A percentile compares a stretch with the other conserved stretches of the same genome.
phyloP scores from a whole-genome alignment of 2,888 invertebrate species.

The Camponotus fellah region DNA sequence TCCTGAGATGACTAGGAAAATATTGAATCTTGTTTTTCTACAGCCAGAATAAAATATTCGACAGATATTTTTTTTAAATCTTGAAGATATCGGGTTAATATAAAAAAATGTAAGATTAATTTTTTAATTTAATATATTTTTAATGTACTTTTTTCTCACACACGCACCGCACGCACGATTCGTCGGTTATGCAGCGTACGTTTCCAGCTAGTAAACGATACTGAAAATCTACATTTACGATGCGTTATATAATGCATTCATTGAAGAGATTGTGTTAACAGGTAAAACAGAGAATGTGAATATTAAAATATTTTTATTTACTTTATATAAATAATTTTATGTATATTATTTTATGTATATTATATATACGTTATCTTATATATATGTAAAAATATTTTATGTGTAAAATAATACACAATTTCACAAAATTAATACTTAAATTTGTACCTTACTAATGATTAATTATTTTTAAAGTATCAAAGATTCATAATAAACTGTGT shows the following conservation, averaged over 20 bases:
- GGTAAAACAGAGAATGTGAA: background rate
- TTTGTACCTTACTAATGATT: background rate
- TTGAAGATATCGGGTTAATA: background rate
- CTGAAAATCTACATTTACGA: background rate
- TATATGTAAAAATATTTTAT: too few species aligned
- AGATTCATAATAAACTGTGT: background rate
- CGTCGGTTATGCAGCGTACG: background rate
- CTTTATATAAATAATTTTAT: background rate
- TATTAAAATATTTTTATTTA: background rate
- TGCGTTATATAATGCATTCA: background rate
- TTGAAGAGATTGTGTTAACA: background rate
- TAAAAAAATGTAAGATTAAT: background rate
- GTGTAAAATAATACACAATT: background rate
- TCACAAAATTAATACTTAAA: slow-evolving; percentile 4
- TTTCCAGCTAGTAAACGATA: background rate
- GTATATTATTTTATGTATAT: too few species aligned
- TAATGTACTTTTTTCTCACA: background rate
- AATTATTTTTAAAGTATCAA: background rate
- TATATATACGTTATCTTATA: too few species aligned
- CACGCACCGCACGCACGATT: background rate
- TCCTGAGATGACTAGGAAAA: background rate
- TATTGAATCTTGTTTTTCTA: background rate
- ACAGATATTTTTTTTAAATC: background rate
- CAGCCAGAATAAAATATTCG: background rate
- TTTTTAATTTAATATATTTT: background rate